Conservation (phyloP, 30 jellyfish, hydroid and myxozoan species). For the Nemopilema nomurai region DNA sequence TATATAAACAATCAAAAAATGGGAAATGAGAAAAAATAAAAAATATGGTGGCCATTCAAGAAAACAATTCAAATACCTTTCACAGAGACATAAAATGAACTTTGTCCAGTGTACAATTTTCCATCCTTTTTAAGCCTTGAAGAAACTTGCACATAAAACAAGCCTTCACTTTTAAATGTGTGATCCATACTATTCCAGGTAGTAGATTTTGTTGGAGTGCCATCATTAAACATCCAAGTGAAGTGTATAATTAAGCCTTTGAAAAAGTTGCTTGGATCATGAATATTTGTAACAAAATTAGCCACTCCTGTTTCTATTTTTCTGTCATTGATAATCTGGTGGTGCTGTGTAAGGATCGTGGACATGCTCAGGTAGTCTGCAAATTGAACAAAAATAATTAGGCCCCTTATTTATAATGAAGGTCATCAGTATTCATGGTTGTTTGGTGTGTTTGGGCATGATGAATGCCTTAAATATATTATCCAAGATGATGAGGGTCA, state of each 20-base stretch:
- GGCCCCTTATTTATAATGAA: too few species aligned
- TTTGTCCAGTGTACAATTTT: conserved; percentile 36
- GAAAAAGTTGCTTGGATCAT: conserved; percentile 56
- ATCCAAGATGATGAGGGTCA: too few species aligned
- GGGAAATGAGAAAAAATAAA: too few species aligned
- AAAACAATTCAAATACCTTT: conserved; percentile 21
- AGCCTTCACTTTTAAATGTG: conserved; percentile 33
- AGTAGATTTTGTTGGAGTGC: conserved; percentile 23
- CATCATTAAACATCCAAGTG: conserved; percentile 53
- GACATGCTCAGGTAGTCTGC: conserved; percentile 32
- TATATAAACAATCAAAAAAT: too few species aligned
- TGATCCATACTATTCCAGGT: conserved; percentile 6
- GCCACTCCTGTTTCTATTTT: conserved; percentile 30
- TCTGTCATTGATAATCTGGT: conserved; percentile 1
- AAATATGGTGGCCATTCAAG: too few species aligned
- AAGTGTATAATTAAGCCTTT: conserved; percentile 7
- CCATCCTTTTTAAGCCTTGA: conserved; percentile 44
- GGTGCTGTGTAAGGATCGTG: conserved; percentile 9
- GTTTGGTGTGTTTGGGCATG: too few species aligned
- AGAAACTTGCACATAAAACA: conserved; percentile 39
- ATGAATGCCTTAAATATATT: too few species aligned
- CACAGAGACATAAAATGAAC: conserved; percentile 20
- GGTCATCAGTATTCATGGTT: too few species aligned
- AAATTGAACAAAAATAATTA: not conserved
- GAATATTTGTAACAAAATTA: conserved; percentile 26